Evolutionary conservation across 1,140 invertebrate genomes (phyloP).

Genomic region (Araneus ventricosus): DNA sequence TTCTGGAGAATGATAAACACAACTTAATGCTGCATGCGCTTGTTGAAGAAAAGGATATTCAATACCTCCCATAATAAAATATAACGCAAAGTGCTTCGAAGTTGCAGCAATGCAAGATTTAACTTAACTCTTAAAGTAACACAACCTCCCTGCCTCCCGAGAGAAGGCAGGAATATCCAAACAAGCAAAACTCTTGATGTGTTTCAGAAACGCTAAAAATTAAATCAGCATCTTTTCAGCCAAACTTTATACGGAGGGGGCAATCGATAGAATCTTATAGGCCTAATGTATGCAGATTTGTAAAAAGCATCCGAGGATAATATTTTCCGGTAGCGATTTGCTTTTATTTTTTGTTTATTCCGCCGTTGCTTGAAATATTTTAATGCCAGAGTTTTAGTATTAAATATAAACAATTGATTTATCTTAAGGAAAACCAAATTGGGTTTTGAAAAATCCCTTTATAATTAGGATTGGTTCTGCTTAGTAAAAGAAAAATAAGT

Average conservation of each 20-base stretch:
- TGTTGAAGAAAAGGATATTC: not conserved
- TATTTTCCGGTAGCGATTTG: not conserved
- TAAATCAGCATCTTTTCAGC: conserved; percentile 55
- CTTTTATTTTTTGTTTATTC: not conserved
- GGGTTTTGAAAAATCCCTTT: not conserved
- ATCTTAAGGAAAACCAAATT: not conserved
- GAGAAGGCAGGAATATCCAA: not conserved
- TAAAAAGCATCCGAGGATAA: conserved; percentile 66
- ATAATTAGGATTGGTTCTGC: not conserved
- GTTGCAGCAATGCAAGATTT: not conserved
- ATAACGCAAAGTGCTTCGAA: conserved; percentile 24
- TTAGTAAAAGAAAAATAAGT: not conserved
- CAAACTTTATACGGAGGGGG: conserved; percentile 32
- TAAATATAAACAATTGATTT: conserved; percentile 28
- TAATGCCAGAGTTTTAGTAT: not conserved
- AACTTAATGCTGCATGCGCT: not conserved
- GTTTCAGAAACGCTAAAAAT: conserved; percentile 45
- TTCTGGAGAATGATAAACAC: not conserved
- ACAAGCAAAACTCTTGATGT: conserved; percentile 1
- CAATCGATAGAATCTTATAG: conserved; percentile 5
- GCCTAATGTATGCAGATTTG: conserved; percentile 70
- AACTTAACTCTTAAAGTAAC: conserved; percentile 51
- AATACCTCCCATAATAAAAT: conserved; percentile 37
- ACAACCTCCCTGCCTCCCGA: not conserved
- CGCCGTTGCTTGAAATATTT: not conserved